Evolutionary conservation across 2,888 invertebrate species (phyloP).

Genomic region (Heliconius sara): DNA sequence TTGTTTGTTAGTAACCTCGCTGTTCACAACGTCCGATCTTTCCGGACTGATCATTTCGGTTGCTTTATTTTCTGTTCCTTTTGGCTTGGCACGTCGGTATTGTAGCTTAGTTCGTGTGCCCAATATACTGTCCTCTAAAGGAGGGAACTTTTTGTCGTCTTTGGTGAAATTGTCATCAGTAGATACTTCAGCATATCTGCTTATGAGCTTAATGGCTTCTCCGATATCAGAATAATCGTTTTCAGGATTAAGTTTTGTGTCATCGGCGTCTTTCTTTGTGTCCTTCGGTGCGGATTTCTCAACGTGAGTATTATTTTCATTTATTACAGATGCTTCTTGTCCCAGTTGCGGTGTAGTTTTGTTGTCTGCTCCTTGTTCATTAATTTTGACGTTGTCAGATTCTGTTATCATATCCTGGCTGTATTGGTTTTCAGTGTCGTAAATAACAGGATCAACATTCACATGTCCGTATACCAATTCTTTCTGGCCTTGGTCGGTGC

Average conservation of each 20-base stretch:
- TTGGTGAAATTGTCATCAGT: conserved; percentile 78
- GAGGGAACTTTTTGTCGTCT: conserved; percentile 65
- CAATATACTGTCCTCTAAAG: conserved; percentile 70
- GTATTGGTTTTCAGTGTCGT: conserved; percentile 59
- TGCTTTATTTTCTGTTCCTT: conserved; percentile 55
- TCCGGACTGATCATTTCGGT: conserved; percentile 45
- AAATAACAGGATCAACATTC: conserved; percentile 72
- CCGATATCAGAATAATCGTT: conserved; percentile 79
- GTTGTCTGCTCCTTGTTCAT: conserved; percentile 34
- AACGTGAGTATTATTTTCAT: conserved; percentile 45
- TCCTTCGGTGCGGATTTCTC: conserved; percentile 50
- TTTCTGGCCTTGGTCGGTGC: conserved; percentile 73
- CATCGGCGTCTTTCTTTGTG: conserved; percentile 64
- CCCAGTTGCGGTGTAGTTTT: conserved; percentile 31
- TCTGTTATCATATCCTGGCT: conserved; percentile 49
- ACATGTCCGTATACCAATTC: conserved; percentile 77
- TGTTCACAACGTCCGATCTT: conserved; percentile 49
- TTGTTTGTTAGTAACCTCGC: conserved; percentile 49
- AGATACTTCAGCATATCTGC: conserved; percentile 79
- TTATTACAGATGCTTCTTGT: conserved; percentile 29
- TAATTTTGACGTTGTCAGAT: conserved; percentile 47
- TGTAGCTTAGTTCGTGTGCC: conserved; percentile 79
- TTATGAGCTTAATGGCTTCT: conserved; percentile 79
- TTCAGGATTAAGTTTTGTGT: conserved; percentile 76
- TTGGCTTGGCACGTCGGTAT: conserved; percentile 73